Evolutionary conservation across 2,888 invertebrate species (phyloP).

Genomic region (Pocota personata): DNA sequence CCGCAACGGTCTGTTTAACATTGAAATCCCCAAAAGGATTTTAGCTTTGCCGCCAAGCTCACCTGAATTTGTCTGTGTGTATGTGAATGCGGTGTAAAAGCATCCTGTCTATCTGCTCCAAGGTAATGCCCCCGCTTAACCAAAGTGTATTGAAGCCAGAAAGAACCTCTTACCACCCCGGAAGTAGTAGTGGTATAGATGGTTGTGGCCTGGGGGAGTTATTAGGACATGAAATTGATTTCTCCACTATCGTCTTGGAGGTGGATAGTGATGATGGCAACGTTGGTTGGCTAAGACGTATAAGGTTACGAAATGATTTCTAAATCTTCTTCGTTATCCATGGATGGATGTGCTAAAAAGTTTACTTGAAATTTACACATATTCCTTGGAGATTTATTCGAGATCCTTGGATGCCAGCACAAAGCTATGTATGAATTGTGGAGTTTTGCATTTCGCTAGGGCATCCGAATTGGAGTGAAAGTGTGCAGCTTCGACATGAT

Average conservation of each 20-base stretch:
- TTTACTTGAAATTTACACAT: conserved; percentile 43
- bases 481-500: conserved; percentile 22
- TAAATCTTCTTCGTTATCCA: conserved; percentile 36
- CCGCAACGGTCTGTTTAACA: conserved; percentile 40
- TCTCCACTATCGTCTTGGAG: conserved; percentile 1
- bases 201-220: background rate
- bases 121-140: background rate
- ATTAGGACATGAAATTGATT: conserved; percentile 51
- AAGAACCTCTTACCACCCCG: background rate
- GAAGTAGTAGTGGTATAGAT: background rate
- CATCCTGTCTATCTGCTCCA: conserved; percentile 6
- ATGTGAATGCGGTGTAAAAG: conserved; percentile 10
- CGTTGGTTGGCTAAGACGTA: background rate
- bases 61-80: background rate
- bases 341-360: conserved; percentile 37
- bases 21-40: conserved; percentile 45
- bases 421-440: background rate
- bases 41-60: background rate
- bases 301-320: conserved; percentile 28
- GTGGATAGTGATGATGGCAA: background rate
- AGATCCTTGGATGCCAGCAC: background rate
- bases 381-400: conserved; percentile 24
- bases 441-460: background rate
- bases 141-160: background rate
- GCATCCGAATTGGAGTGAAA: background rate